Base-by-base conservation (phyloP, 2,888 invertebrate genomes). In the Tupiocoris notatus region DNA sequence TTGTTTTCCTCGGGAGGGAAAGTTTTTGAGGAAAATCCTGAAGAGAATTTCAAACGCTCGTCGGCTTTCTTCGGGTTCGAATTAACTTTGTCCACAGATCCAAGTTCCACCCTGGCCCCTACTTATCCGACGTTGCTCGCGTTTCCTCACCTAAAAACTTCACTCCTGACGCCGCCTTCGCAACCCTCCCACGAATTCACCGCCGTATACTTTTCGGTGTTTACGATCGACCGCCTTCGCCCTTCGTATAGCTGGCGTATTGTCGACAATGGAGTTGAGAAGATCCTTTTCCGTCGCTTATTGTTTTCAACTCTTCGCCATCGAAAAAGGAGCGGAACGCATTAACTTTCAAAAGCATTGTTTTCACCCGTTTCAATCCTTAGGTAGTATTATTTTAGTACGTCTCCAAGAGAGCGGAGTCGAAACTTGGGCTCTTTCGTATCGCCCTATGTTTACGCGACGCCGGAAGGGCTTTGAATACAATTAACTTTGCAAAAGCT, bases 51-150 rank as follows among this genome's bases (percentile, higher is more conserved):
- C 75, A 75, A 75, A 56, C 65, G 64, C 39, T 39, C 39, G 6
- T 39, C 39, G 39, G n/a, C n/a, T 24, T 59, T 21, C 21, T 54
- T 54, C 66, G 3, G 6, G 20, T 63, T n/a, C 75, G 65, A 75
- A 75, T 75, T 75, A 75, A 75, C 75, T 65, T 75, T 58, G 65
- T 65, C 75, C 63, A 58, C 75, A 73, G 73, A 56, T 39, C 63
- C 63, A 73, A 73, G 73, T 73, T 73, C 73, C 39, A 17, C 59
- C 59, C 54, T 24, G 23, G 12, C 16, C 65, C 39, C 58, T 17
- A 2, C n/a, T 57, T 68, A 21, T 56, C 61, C 24, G 22, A 57
- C 57, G 3, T 20, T 24, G 22, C 24, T 73, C 62, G 21, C 39
- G 16, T 62, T 59, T 70, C 63, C 65, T 20, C 39, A 16, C 24